Evolutionary conservation across 2,888 invertebrate species (phyloP), one percentile per base, ranked within the genome.

Genomic region (Ellobium chinense): DNA sequence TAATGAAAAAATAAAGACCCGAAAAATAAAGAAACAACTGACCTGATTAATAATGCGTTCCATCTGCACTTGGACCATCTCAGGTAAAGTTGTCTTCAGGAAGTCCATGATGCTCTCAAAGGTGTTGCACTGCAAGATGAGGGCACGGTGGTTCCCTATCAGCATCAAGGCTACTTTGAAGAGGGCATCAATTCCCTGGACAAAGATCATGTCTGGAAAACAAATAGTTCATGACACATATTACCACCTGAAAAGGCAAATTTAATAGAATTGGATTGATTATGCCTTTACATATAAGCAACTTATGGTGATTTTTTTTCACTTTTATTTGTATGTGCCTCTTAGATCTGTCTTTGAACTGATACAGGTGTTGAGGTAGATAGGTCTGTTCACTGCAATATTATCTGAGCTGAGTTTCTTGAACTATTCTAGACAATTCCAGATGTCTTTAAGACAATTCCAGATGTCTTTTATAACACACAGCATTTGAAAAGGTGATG

Each of bases 101-200:
- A 97, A 98, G 89, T 97, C 97, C 94, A 98, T 98, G 0, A 98
- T 97, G 87, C 97, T 96, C 91, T 99, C 99, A 91, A 99, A 98
- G 85, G 96, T 97, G 87, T 96, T 96, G 86, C 97, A 97, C 70
- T 95, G 93, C 92, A 98, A 94, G 76, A 99, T 94, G 27, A 96
- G 95, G 82, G 97, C 96, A 87, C 96, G 96, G 93, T 98, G 97
- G 60, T 96, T 96, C 0, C 96, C 95, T 9, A 99, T 94, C 68
- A 99, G 93, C 0, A 97, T 96, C 70, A 99, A 94, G 0, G 98
- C 97, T 68, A 98, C 96, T 82, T 97, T 95, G 92, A 98, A 98
- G 73, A 99, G 95, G 1, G 98, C 96, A 92, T 98, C 97, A 0
- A 97, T 94, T 0, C 98, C 97, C 82, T 97, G 97, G 77, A 97